Conservation (phyloP, 2,113 vertebrate genomes). For the Pachyramphus minor region DNA sequence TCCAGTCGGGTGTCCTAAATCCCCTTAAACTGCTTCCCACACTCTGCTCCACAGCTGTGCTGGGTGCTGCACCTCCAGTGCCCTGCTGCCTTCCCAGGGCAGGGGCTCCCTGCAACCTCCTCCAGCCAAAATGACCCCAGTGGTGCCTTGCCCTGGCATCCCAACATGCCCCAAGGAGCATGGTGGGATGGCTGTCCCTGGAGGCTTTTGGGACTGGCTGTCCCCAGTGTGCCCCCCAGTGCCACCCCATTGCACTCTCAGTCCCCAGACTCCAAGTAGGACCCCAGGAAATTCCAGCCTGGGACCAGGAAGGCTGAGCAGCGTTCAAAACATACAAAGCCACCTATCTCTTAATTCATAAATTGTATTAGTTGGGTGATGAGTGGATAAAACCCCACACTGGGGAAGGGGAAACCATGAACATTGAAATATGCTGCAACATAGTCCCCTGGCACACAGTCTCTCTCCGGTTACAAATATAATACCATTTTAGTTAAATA, state of each 20-base stretch:
- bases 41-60: neutral
- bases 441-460: neutral
- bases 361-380: neutral
- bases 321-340: neutral
- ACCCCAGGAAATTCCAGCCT: neutral
- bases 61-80: rapidly evolving
- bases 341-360: neutral
- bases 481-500: neutral
- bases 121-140: neutral
- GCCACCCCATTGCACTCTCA: neutral
- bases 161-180: neutral
- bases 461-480: neutral
- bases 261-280: neutral
- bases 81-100: neutral
- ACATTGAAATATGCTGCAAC: neutral
- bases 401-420: rapidly evolving
- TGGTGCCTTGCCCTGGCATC: neutral
- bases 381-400: neutral
- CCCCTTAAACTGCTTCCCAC: neutral
- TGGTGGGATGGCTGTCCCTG: neutral
- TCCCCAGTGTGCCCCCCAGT: neutral
- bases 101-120: neutral
- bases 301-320: rapidly evolving
- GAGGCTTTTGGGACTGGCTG: neutral
- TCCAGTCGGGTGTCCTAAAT: neutral